A percentile compares a stretch with the other conserved stretches of the same genome.
Evolutionary conservation across 2,888 invertebrate species (phyloP).

Genomic region (Philereme transversata): DNA sequence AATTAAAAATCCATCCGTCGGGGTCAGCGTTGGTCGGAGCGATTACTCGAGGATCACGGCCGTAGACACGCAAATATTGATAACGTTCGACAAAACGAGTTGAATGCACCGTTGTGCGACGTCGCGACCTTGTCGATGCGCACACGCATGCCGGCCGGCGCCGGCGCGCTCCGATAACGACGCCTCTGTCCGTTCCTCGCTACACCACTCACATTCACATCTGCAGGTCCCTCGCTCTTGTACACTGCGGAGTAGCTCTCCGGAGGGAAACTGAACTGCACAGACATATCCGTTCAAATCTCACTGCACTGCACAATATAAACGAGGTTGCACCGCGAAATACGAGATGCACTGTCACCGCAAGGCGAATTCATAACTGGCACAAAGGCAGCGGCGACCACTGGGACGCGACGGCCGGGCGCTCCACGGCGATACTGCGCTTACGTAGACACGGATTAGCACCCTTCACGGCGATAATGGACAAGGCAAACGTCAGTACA

Average conservation of each 20-base stretch:
- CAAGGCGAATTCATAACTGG: conserved; percentile 45
- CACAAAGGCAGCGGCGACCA: conserved; percentile 30
- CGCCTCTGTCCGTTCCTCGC: conserved; percentile 47
- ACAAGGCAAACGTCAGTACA: conserved; percentile 66
- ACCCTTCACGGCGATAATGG: conserved; percentile 68
- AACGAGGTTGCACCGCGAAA: conserved; percentile 44
- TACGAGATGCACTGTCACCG: conserved; percentile 60
- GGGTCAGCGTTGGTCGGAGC: not conserved
- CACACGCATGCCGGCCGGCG: conserved; percentile 50
- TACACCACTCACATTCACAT: conserved; percentile 67
- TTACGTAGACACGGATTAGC: conserved; percentile 62
- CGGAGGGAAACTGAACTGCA: conserved; percentile 72
- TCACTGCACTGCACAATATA: conserved; percentile 52
- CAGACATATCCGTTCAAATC: conserved; percentile 56
- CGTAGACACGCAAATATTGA: conserved; percentile 46
- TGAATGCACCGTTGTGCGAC: conserved; percentile 70
- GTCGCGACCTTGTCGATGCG: conserved; percentile 67
- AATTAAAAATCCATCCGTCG: conserved; percentile 7
- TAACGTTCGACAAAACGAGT: conserved; percentile 55
- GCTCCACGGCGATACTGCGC: conserved; percentile 39
- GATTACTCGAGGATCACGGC: conserved; percentile 18
- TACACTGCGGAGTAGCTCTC: conserved; percentile 76
- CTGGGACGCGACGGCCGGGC: conserved; percentile 5
- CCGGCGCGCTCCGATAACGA: conserved; percentile 53
- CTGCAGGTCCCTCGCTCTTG: conserved; percentile 54